Conservation (phyloP, 2,888 invertebrate species). For the Catonia carolina region DNA sequence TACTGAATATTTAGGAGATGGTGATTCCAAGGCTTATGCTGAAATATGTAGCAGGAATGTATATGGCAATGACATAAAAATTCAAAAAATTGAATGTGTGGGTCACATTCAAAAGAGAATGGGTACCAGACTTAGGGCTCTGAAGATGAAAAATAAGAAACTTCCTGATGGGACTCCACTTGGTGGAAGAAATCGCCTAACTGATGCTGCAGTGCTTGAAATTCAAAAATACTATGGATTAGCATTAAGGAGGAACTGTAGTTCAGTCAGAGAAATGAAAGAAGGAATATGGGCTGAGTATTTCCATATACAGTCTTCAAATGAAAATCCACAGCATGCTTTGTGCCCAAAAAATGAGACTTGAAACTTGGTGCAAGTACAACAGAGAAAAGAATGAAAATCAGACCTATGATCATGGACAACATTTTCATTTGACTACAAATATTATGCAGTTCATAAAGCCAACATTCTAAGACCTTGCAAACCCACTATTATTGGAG, state of each 20-base stretch:
- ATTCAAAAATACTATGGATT: slow-evolving; percentile 11
- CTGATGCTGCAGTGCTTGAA: slow-evolving; percentile 5
- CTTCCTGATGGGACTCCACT: slow-evolving; percentile 6
- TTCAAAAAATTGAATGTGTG: no score
- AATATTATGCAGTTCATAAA: slow-evolving; percentile 5
- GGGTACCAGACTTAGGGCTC: slow-evolving; percentile 8
- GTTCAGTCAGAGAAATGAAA: slow-evolving; percentile 17
- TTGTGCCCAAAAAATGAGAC: slow-evolving; percentile 21
- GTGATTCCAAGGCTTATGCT: no score
- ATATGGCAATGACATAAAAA: no score
- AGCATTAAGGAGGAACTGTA: slow-evolving; percentile 1
- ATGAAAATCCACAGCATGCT: slow-evolving; percentile 24
- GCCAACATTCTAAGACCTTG: background rate
- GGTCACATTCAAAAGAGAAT: slow-evolving; percentile 2
- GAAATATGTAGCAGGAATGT: no score
- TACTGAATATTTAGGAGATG: no score
- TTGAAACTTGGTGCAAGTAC: slow-evolving; percentile 26
- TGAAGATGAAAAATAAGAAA: slow-evolving; percentile 9
- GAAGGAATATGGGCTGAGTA: slow-evolving; percentile 27
- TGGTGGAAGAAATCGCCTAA: slow-evolving; percentile 1
- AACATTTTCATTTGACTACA: slow-evolving; percentile 1
- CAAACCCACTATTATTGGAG: background rate
- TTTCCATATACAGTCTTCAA: slow-evolving; percentile 25
- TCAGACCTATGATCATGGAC: background rate
- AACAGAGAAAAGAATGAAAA: background rate